Percentiles rank a stretch among this genome's conserved stretches.
Evolutionary conservation across 1,140 invertebrate genomes (phyloP).

Genomic region (Drosophila triauraria): DNA sequence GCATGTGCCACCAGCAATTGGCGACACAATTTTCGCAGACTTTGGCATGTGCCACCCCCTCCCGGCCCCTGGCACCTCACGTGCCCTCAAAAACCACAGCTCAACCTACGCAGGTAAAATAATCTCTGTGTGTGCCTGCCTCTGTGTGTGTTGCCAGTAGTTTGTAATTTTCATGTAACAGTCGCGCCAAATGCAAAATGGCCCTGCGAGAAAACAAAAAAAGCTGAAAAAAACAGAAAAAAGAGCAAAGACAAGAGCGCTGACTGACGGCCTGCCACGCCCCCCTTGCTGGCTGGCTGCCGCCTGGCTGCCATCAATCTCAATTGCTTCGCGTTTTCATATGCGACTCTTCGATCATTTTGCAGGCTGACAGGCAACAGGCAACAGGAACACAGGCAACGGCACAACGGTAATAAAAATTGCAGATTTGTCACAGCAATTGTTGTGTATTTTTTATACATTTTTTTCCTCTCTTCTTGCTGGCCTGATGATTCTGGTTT

Average conservation of each 20-base stretch:
- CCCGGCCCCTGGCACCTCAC: background rate
- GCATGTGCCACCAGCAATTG: conserved; percentile 50
- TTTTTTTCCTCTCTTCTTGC: conserved; percentile 33
- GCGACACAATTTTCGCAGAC: conserved; percentile 77
- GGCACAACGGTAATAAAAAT: conserved; percentile 70
- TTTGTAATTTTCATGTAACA: conserved; percentile 84
- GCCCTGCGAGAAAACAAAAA: conserved; percentile 57
- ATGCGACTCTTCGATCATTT: conserved; percentile 83
- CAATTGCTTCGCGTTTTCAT: conserved; percentile 83
- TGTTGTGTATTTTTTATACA: conserved; percentile 33
- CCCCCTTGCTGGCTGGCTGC: conserved; percentile 19
- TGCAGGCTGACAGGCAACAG: conserved; percentile 71
- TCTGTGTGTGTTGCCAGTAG: conserved; percentile 68
- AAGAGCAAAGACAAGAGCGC: conserved; percentile 24
- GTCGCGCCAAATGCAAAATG: conserved; percentile 80
- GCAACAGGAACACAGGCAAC: conserved; percentile 50
- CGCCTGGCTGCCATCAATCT: conserved; percentile 74
- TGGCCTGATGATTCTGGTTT: conserved; percentile 68
- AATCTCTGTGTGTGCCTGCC: conserved; percentile 22
- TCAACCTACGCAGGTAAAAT: conserved; percentile 67
- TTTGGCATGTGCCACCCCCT: conserved; percentile 69
- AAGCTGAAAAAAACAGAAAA: background rate
- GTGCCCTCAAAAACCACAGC: conserved; percentile 9
- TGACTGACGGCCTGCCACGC: conserved; percentile 60
- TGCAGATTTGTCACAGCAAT: conserved; percentile 82